A percentile compares a stretch with the other conserved stretches of the same genome.
These are phyloP conservation scores for Irena cyanogastra DNA, from an alignment of 2,113 vertebrate genomes.

Conservation along the genomic window DNA sequence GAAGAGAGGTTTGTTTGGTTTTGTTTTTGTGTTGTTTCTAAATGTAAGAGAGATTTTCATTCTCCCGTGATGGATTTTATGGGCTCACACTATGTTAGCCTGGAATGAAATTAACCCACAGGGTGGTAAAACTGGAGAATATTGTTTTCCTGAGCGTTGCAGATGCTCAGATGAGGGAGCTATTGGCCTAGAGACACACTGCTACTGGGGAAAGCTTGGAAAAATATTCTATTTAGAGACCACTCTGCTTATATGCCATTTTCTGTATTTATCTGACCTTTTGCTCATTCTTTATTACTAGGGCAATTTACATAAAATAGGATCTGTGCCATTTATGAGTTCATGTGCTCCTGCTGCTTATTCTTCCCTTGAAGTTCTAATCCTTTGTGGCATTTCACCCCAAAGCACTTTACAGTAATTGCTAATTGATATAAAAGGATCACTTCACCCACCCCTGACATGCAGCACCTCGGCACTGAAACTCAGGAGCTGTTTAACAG, in stretches of 20 bases:
- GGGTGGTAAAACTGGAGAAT: neutral
- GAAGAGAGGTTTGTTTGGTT: neutral
- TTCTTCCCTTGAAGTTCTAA: slow-evolving; percentile 57
- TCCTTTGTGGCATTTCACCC: slow-evolving; percentile 71
- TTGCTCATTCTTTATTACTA: slow-evolving; percentile 62
- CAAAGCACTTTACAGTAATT: slow-evolving; percentile 73
- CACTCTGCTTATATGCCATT: slow-evolving; percentile 37
- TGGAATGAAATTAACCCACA: neutral
- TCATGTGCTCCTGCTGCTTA: slow-evolving; percentile 55
- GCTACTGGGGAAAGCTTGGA: neutral
- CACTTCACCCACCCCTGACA: slow-evolving; percentile 65
- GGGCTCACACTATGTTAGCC: neutral
- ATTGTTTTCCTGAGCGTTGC: neutral
- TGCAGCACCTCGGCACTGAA: slow-evolving; percentile 38
- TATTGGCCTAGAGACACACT: slow-evolving; percentile 1
- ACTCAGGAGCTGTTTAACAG: slow-evolving; percentile 66
- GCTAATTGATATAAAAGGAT: slow-evolving; percentile 74
- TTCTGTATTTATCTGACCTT: slow-evolving; percentile 69
- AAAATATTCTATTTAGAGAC: slow-evolving; percentile 48
- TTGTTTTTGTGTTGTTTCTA: fast-evolving
- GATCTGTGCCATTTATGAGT: slow-evolving; percentile 66
- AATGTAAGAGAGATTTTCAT: neutral
- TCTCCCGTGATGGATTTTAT: neutral
- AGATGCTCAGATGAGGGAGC: slow-evolving; percentile 51
- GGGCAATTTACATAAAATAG: slow-evolving; percentile 69